Base-by-base conservation (phyloP, 2,888 invertebrate species). In the Drosophila helvetica region DNA sequence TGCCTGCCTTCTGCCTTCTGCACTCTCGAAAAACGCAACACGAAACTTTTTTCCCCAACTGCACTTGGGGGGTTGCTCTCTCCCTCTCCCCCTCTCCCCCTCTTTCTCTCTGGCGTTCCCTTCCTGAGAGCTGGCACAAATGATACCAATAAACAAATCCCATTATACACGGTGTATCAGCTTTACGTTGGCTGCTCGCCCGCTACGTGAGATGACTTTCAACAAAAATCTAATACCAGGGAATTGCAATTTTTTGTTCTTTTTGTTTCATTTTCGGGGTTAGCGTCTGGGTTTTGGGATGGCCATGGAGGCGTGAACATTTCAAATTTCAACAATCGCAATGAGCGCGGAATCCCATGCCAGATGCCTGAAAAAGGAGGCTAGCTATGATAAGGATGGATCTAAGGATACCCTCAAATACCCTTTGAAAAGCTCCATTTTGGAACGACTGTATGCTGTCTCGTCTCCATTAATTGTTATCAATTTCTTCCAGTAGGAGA, bases 101-200 rank as follows among this genome's bases (percentile, higher is more conserved):
- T 25, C 6, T 1, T 6, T 6, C 25, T 25, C 25, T 7, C 25
- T 25, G 6, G 25, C 30, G n/a, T 8, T 43, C 64, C 18, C 46
- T 42, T 47, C 66, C 38, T 43, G 48, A 71, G 64, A 75, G 55
- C 81, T 89, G 78, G 77, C 79, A 79, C 90, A 90, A 91, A 90
- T 90, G 90, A 90, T 89, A 89, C 89, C 91, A 90, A 90, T 90
- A 90, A 90, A 90, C 90, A 90, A 90, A 90, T 90, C 90, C 90
- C 87, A 90, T 91, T 90, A 90, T 90, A 90, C 88, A 90, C 89
- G 89, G 85, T 80, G 87, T 90, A 90, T 90, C 90, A 90, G 90
- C 90, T 90, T 88, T 84, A 69, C 90, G 79, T 83, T 84, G 82
- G 86, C 85, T 72, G 56, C 63, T 62, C 56, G 56, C 12, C 67